These are phyloP conservation scores for Zele albiditarsus DNA, from an alignment of 2,888 invertebrate genomes.

Conservation along the genomic window DNA sequence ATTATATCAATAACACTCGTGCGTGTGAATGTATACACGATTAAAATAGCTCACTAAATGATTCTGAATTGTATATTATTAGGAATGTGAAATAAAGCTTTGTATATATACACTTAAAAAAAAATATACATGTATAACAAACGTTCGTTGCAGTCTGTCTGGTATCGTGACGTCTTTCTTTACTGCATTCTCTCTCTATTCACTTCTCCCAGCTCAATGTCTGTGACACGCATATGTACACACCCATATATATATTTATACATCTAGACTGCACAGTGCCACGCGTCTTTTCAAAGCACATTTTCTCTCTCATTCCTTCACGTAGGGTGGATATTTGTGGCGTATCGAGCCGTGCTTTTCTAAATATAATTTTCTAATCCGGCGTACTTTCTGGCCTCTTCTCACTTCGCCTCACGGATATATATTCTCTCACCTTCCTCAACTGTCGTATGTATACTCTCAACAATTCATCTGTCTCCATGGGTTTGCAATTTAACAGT, in stretches of 20 bases:
- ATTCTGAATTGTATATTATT: neutral
- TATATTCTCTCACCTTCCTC: slow-evolving; percentile 23
- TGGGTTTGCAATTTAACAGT: neutral
- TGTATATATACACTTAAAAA: neutral
- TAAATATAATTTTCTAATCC: slow-evolving; percentile 62
- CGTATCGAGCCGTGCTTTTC: slow-evolving; percentile 58
- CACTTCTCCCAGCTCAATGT: slow-evolving; percentile 7
- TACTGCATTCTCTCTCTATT: neutral
- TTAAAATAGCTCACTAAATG: neutral
- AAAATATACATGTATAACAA: neutral
- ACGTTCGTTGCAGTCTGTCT: slow-evolving; percentile 9
- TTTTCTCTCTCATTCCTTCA: slow-evolving; percentile 17
- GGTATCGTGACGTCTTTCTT: neutral
- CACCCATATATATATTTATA: neutral
- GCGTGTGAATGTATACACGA: neutral
- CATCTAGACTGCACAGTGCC: slow-evolving; percentile 11
- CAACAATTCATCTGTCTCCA: slow-evolving; percentile 7
- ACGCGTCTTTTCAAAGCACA: slow-evolving; percentile 33
- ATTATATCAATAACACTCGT: neutral
- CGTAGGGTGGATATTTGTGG: slow-evolving; percentile 51
- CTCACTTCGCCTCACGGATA: slow-evolving; percentile 34
- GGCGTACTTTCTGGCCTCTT: slow-evolving; percentile 47
- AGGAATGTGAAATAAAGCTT: neutral
- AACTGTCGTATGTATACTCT: slow-evolving; percentile 21
- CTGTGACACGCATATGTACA: neutral